phyloP scores from a whole-genome alignment of 2,888 invertebrate genomes.

The Drosophila koepferae region DNA sequence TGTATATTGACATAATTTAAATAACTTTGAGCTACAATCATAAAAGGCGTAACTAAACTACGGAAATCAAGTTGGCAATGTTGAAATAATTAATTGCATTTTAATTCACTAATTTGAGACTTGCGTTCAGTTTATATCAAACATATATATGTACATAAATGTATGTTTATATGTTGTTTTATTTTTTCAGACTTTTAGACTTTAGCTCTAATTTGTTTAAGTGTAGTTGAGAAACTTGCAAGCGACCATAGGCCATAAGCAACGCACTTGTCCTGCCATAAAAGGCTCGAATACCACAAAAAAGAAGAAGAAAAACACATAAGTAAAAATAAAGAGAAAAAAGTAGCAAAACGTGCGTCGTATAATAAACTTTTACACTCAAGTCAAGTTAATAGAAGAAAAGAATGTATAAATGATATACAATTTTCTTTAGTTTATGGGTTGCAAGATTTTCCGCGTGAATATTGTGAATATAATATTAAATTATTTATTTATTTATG shows the following conservation, averaged over 20 bases:
- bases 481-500: too few relatives aligned
- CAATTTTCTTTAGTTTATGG: background rate
- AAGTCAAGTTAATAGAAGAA: constrained; percentile 28
- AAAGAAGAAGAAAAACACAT: background rate
- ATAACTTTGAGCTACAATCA: background rate
- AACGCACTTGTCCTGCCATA: constrained; percentile 70
- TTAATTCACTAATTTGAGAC: background rate
- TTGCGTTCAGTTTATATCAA: background rate
- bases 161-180: too few relatives aligned
- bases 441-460: background rate
- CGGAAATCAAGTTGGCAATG: background rate
- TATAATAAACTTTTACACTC: constrained; percentile 50
- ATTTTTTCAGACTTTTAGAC: too few relatives aligned
- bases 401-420: background rate
- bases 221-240: constrained; percentile 64
- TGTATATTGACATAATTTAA: background rate
- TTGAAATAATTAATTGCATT: background rate
- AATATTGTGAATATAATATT: too few relatives aligned
- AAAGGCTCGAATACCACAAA: constrained; percentile 52
- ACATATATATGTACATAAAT: too few relatives aligned
- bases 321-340: background rate
- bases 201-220: constrained; percentile 35
- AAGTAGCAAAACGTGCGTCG: constrained; percentile 58
- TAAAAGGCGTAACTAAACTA: background rate
- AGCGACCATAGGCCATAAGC: constrained; percentile 35